Conservation (phyloP, 2,113 vertebrate species). For the Tinamus guttatus region DNA sequence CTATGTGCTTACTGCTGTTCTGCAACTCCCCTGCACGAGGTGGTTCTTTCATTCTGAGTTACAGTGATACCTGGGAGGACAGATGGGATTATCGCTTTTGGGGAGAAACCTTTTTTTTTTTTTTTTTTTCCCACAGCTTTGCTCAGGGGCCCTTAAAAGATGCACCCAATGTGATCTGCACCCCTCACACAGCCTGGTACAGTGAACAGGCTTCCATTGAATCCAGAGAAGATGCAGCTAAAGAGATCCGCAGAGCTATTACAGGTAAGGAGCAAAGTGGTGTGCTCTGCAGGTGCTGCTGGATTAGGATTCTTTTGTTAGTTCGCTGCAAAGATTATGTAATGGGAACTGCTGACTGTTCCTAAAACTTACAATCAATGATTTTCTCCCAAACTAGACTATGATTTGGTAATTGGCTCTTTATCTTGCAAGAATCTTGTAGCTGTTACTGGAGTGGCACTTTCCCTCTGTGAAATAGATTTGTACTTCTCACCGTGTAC, state of each 20-base stretch:
- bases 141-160: slow-evolving; percentile 90
- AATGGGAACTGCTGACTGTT: neutral
- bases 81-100: neutral
- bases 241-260: slow-evolving; percentile 90
- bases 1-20: neutral
- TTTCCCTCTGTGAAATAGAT: neutral
- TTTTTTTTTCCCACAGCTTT: slow-evolving; percentile 75
- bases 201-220: slow-evolving; percentile 92
- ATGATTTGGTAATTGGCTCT: neutral
- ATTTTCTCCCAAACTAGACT: slow-evolving; percentile 1
- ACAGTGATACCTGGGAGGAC: neutral
- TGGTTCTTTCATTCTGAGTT: neutral
- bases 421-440: neutral
- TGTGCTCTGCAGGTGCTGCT: slow-evolving; percentile 21
- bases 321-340: neutral
- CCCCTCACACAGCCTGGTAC: slow-evolving; percentile 92
- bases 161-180: slow-evolving; percentile 90
- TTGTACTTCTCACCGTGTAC: neutral
- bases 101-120: neutral
- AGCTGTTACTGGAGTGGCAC: neutral
- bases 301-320: neutral
- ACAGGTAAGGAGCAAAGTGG: slow-evolving; percentile 78
- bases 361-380: neutral
- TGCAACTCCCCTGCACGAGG: neutral
- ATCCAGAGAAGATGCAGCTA: slow-evolving; percentile 89